These are phyloP conservation scores for Illadopsis cleaveri DNA, from an alignment of 2,113 vertebrate genomes.

Conservation along the genomic window DNA sequence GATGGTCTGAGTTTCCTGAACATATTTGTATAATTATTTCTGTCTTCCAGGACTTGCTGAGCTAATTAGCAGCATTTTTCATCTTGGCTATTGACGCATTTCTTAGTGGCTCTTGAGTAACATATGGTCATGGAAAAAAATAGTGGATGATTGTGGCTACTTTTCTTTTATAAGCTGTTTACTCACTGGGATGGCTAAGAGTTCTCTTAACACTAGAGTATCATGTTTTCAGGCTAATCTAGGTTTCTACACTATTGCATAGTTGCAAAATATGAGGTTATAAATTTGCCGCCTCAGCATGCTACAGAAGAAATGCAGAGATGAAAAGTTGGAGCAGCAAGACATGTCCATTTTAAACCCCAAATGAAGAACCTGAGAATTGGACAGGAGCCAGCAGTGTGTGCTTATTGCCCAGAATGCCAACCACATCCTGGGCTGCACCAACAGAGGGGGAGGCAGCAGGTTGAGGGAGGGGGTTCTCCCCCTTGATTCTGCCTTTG, in stretches of 20 bases:
- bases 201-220: neutral
- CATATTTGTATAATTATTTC: neutral
- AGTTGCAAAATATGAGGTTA: neutral
- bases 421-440: neutral
- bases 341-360: neutral
- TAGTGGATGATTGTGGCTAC: neutral
- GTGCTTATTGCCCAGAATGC: neutral
- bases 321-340: neutral
- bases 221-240: neutral
- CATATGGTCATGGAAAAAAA: neutral
- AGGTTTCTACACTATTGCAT: neutral
- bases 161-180: neutral
- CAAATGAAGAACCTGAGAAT: neutral
- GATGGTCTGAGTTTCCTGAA: neutral
- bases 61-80: neutral
- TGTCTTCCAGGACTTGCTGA: neutral
- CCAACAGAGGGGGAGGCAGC: neutral
- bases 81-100: neutral
- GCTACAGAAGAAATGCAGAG: neutral
- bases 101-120: neutral
- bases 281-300: neutral
- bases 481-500: neutral
- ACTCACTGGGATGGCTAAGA: neutral
- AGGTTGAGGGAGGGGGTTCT: neutral
- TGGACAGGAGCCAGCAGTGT: neutral